These are phyloP conservation scores for Austrolebias charrua DNA, from an alignment of 2,797 vertebrate genomes.

Conservation along the genomic window DNA sequence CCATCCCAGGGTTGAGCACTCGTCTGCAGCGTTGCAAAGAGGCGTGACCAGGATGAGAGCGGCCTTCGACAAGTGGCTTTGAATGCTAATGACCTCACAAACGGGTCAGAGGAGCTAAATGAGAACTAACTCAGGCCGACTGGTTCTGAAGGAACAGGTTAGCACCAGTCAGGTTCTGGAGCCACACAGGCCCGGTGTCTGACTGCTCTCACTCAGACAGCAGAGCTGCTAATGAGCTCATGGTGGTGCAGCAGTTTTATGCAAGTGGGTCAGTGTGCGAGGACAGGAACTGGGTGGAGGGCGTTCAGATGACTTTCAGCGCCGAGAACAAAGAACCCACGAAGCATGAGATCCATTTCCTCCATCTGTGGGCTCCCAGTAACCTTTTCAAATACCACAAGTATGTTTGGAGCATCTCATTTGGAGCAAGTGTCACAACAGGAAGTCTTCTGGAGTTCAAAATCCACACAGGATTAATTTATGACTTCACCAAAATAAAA, in stretches of 20 bases:
- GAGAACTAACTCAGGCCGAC: conserved; percentile 41
- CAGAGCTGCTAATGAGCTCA: conserved; percentile 42
- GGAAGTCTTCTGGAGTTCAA: too few relatives aligned
- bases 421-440: too few relatives aligned
- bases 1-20: conserved; percentile 59
- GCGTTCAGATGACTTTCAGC: conserved; percentile 12
- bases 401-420: not conserved
- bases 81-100: conserved; percentile 65
- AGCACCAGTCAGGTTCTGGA: conserved; percentile 38
- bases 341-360: conserved; percentile 1
- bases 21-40: conserved; percentile 57
- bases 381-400: not conserved
- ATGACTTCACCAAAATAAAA: too few relatives aligned
- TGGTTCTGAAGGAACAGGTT: conserved; percentile 48
- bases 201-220: conserved; percentile 30
- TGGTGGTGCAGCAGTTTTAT: conserved; percentile 13
- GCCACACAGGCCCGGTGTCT: conserved; percentile 31
- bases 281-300: conserved; percentile 18
- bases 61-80: conserved; percentile 43
- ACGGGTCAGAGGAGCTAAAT: conserved; percentile 59
- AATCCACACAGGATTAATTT: too few relatives aligned
- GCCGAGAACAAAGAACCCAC: not conserved
- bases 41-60: conserved; percentile 53
- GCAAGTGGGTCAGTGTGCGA: conserved; percentile 47
- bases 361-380: not conserved